phyloP scores from a whole-genome alignment of 1,140 invertebrate species.

The Sinonovacula constricta region DNA sequence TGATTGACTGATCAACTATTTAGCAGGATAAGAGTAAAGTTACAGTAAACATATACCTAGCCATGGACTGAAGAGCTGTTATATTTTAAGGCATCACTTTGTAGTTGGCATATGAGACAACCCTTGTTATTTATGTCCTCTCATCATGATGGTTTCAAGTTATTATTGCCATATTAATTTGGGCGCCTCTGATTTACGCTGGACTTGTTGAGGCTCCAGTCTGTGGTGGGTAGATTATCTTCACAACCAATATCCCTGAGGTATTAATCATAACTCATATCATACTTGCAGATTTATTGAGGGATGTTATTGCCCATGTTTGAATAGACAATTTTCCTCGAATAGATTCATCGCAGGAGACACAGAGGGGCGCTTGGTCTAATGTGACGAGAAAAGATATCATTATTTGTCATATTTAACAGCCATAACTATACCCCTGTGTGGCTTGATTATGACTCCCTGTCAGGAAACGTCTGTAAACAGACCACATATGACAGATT shows the following conservation, averaged over 20 bases:
- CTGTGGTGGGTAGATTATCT: conserved; percentile 4
- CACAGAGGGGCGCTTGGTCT: background rate
- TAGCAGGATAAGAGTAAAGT: too few species aligned
- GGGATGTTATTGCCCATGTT: conserved; percentile 36
- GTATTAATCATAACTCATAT: conserved; percentile 51
- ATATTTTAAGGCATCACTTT: background rate
- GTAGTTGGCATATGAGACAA: background rate
- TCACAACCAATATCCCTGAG: conserved; percentile 26
- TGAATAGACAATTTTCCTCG: conserved; percentile 14
- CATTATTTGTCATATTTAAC: background rate
- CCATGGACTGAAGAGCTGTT: background rate
- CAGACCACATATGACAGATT: too few species aligned
- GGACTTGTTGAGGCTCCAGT: conserved; percentile 5
- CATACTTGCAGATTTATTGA: conserved; percentile 50
- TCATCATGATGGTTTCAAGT: conserved; percentile 9
- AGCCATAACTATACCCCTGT: background rate
- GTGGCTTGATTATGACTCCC: too few species aligned
- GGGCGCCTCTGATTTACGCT: conserved; percentile 34
- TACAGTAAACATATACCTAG: too few species aligned
- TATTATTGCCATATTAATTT: conserved; percentile 54
- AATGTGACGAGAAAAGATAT: background rate
- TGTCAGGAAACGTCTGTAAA: too few species aligned
- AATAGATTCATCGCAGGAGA: background rate
- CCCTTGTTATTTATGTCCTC: background rate
- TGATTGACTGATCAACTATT: too few species aligned